phyloP scores from a whole-genome alignment of 1,140 invertebrate species.

The Varroa destructor region DNA sequence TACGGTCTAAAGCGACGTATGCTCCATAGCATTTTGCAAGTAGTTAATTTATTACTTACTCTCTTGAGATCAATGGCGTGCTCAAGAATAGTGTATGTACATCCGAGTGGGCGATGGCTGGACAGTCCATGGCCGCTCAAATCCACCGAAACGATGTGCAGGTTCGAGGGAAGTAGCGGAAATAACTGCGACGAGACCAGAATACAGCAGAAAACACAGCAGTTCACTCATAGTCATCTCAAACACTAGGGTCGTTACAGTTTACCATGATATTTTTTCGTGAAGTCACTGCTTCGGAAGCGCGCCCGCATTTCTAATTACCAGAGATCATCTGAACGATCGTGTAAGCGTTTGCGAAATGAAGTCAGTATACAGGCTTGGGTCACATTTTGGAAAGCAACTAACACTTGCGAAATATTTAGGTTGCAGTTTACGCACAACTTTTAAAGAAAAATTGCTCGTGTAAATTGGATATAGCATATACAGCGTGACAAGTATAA shows the following conservation, averaged over 20 bases:
- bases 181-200: slow-evolving; percentile 42
- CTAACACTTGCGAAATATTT: no score
- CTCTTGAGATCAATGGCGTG: slow-evolving; percentile 52
- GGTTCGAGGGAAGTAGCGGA: slow-evolving; percentile 46
- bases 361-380: no score
- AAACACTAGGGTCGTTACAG: background rate
- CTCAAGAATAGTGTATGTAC: slow-evolving; percentile 60
- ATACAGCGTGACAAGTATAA: no score
- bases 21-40: no score
- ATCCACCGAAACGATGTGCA: slow-evolving; percentile 35
- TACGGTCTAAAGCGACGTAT: no score
- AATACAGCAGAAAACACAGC: background rate
- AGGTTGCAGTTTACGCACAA: no score
- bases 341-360: no score
- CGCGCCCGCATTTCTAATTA: no score
- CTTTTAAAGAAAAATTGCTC: no score
- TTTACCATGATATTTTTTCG: background rate
- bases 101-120: slow-evolving; percentile 57
- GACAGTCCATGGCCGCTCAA: slow-evolving; percentile 60
- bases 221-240: background rate
- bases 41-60: slow-evolving; percentile 40
- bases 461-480: no score
- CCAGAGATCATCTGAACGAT: no score
- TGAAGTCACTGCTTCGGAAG: background rate
- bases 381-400: no score